phyloP scores from a whole-genome alignment of 2,888 invertebrate genomes.

The Encarsia formosa region DNA sequence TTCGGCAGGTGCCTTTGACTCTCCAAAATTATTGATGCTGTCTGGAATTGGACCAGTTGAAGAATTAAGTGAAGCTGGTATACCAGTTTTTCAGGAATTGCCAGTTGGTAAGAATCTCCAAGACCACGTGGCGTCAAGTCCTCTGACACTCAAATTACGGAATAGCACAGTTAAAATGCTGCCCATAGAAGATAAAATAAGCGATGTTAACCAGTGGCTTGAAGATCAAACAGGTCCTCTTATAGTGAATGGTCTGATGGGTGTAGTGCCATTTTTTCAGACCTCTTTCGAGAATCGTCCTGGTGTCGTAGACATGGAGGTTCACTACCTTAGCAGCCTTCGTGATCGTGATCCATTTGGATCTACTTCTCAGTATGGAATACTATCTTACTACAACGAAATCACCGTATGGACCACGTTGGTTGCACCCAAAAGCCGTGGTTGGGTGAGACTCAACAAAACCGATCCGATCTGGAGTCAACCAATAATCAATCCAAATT shows the following conservation, averaged over 20 bases:
- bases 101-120: conserved; percentile 63
- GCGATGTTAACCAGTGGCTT: conserved; percentile 28
- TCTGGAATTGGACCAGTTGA: conserved; percentile 64
- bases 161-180: background rate
- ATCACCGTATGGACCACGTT: conserved; percentile 52
- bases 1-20: conserved; percentile 81
- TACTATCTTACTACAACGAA: conserved; percentile 50
- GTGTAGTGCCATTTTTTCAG: conserved; percentile 59
- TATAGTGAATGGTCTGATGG: conserved; percentile 57
- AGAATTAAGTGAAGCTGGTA: conserved; percentile 56
- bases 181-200: conserved; percentile 16
- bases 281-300: conserved; percentile 53
- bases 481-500: conserved; percentile 65
- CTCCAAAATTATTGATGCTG: conserved; percentile 85
- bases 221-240: conserved; percentile 53
- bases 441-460: conserved; percentile 59
- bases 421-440: conserved; percentile 61
- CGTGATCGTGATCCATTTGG: conserved; percentile 54
- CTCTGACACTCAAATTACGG: conserved; percentile 50
- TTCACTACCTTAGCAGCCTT: conserved; percentile 53
- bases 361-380: conserved; percentile 56
- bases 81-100: conserved; percentile 58
- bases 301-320: conserved; percentile 56
- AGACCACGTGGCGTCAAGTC: conserved; percentile 60
- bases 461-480: conserved; percentile 63